These are phyloP conservation scores for Esox lucius DNA, from an alignment of 2,797 vertebrate genomes.

Conservation along the genomic window DNA sequence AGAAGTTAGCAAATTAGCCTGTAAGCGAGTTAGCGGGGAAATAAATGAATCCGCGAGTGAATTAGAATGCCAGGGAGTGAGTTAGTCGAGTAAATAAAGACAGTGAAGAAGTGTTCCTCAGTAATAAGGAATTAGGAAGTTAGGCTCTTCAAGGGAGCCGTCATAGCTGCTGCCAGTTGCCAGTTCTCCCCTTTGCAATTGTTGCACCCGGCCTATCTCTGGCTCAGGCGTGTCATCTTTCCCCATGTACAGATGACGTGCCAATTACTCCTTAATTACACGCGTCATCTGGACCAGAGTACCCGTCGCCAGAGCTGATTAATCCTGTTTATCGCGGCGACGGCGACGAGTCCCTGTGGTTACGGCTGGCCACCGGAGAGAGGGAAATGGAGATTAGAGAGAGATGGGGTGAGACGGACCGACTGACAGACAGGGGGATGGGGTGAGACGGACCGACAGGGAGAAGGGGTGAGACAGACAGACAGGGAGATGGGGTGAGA, in stretches of 20 bases:
- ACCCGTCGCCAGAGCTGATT: slow-evolving; percentile 74
- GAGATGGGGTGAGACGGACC: slow-evolving; percentile 32
- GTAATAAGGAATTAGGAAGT: slow-evolving; percentile 44
- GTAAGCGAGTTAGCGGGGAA: slow-evolving; percentile 79
- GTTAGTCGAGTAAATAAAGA: slow-evolving; percentile 53
- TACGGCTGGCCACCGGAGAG: slow-evolving; percentile 45
- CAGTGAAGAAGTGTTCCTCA: slow-evolving; percentile 50
- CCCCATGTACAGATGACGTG: slow-evolving; percentile 82
- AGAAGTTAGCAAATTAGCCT: slow-evolving; percentile 71
- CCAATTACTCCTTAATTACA: slow-evolving; percentile 84
- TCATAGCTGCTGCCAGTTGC: slow-evolving; percentile 46
- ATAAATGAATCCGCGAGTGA: slow-evolving; percentile 65
- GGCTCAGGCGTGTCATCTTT: slow-evolving; percentile 72
- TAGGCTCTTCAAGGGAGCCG: slow-evolving; percentile 45
- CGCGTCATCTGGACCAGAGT: slow-evolving; percentile 81
- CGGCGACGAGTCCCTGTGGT: slow-evolving; percentile 69
- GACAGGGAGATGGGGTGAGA: background rate
- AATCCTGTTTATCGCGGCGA: slow-evolving; percentile 78
- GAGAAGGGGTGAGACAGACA: background rate
- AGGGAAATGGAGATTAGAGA: slow-evolving; percentile 33
- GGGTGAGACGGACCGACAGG: background rate
- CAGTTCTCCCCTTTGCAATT: slow-evolving; percentile 19
- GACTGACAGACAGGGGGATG: background rate
- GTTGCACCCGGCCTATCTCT: slow-evolving; percentile 54
- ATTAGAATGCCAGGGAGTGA: slow-evolving; percentile 49